phyloP scores from a whole-genome alignment of 1,140 invertebrate species.

The Triops longicaudatus region DNA sequence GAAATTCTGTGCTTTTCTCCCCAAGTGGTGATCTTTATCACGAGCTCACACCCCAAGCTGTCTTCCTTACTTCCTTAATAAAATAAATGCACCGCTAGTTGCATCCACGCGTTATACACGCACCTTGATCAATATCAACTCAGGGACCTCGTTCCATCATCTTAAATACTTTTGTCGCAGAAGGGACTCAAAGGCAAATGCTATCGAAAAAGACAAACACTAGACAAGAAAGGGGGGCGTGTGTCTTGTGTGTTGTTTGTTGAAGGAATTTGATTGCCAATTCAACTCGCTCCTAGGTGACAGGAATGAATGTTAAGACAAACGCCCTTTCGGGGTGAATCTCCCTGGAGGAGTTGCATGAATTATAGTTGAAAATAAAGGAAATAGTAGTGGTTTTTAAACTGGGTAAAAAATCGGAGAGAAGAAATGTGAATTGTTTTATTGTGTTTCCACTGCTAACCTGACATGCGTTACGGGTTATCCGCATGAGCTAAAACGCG shows the following conservation, averaged over 20 bases:
- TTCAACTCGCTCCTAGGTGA: not conserved
- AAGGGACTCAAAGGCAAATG: not conserved
- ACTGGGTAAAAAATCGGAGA: no score
- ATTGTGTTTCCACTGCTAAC: no score
- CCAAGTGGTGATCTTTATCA: not conserved
- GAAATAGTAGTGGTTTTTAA: not conserved
- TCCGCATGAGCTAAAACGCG: no score
- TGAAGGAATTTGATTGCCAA: conserved; percentile 1
- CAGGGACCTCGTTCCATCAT: not conserved
- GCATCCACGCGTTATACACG: not conserved
- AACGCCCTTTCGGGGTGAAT: not conserved
- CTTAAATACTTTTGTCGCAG: not conserved
- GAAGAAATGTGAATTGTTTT: no score
- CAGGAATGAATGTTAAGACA: not conserved
- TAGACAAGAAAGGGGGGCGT: not conserved
- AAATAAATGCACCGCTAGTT: conserved; percentile 7
- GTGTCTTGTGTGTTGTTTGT: not conserved
- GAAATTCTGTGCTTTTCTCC: not conserved
- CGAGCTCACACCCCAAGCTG: not conserved
- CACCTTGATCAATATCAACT: conserved; percentile 13
- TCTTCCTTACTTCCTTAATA: conserved; percentile 9
- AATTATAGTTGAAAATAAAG: not conserved
- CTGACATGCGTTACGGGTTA: no score
- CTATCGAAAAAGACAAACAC: not conserved
- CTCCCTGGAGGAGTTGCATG: not conserved